Evolutionary conservation across 1,140 invertebrate genomes (phyloP), one percentile per base, ranked within the genome.

Genomic region (Drosophila nebulosa): DNA sequence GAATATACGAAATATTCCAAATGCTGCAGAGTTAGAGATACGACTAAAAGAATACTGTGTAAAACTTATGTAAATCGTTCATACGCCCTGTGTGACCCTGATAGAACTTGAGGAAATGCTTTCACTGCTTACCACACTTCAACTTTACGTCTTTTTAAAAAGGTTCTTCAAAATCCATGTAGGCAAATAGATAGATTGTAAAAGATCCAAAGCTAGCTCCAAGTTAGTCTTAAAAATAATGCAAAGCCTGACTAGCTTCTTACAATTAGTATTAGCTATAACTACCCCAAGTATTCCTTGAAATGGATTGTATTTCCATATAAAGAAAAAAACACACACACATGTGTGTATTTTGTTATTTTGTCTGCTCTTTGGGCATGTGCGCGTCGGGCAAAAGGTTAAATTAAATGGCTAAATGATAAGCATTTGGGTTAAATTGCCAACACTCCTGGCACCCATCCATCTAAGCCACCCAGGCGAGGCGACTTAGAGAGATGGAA

Each of bases 361-460:
- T 52, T 57, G 65, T 36, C 51, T 59, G 22, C 24, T 58, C 42
- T 52, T 24, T 21, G 59, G 18, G 62, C 61, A 63, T 70, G 63
- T 52, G 62, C 61, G 60, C 65, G 68, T 58, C 63, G 64, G 70
- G 78, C 83, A 81, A 88, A 86, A 88, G 83, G 83, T 88, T 88
- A 88, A 88, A 88, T 88, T 76, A 88, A 88, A 88, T 88, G 83
- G 83, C 84, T 83, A 88, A 88, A 88, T 88, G 83, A 88, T 88
- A 88, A 88, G 83, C 83, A 88, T 88, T 88, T 88, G 83, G 83
- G 83, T 88, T 88, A 88, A 88, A 83, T 79, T 88, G 83, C 64
- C 75, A 68, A 46, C 65, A 39, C 63, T 63, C 32, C 22, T 10
- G 12, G 12, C 39, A 14, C 56, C 14, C 58, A 27, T 4, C 5